Base-by-base conservation (phyloP, 1,140 invertebrate species). In the Leptinotarsa texana region DNA sequence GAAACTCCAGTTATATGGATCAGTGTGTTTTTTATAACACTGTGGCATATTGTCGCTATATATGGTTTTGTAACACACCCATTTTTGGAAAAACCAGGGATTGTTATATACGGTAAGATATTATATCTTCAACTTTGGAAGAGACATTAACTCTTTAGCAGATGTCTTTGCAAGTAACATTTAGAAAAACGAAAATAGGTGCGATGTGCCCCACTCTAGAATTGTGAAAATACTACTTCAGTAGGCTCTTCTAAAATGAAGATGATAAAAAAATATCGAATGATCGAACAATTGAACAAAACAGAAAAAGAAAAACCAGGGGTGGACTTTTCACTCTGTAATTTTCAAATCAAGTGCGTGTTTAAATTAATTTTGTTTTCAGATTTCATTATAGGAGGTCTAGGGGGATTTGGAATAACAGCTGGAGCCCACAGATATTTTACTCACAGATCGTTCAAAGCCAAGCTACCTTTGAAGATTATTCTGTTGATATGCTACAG, bases 401-500 rank as follows among this genome's bases (percentile, higher is more conserved):
- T 91, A 1, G 87, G 86, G 27, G 91, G 89, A 49, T 89, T 93
- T 74, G 92, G 92, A 13, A 87, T 96, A 57, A 93, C 92, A 13
- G 92, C 89, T 66, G 92, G 92, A 22, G 90, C 90, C 17, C 92
- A 94, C 81, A 85, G 92, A 69, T 85, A 93, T 18, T 93, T 91
- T 91, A 83, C 91, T 5, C 92, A 93, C 82, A 84, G 88, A 71
- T 87, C 90, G 17, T 94, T 91, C 85, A 92, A 92, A 82, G 92
- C 92, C 3, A 89, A 85, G 75, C 81, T 88, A 21, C 92, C 91
- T 4, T 81, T 92, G 17, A 85, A 88, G 69, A 81, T 92, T 24
- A 81, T 96, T 57, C 84, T 98, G 2, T 91, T 92, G 75, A 63
- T 94, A 13, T 87, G 91, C 70, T 93, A 97, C 81, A 93, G 93